Base-by-base conservation (phyloP, 2,888 invertebrate genomes). In the Mesorhabditis sp. region DNA sequence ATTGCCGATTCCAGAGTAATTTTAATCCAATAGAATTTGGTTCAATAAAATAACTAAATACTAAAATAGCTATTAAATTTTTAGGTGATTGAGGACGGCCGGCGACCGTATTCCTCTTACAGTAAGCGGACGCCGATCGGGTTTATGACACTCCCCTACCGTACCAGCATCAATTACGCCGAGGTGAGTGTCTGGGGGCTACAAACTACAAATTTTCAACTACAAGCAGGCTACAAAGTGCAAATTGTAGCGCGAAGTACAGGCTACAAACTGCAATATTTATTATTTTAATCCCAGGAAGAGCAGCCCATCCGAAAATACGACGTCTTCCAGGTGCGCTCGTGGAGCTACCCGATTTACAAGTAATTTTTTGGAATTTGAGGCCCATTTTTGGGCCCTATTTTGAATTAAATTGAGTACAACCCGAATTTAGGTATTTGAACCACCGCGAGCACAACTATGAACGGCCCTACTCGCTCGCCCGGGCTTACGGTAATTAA, bases 301-400 rank as follows among this genome's bases (percentile, higher is more conserved):
- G 75, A 75, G 45, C 66, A 82, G 70, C 83, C 83, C 13, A 76
- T 84, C 70, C 78, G 84, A 7, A 84, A 84, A 72, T 84, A 84
- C 71, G 84, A 84, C 70, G 82, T 85, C 5, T 84, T 84, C 73
- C 82, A 83, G 58, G 71, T 84, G 62, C 76, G 84, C 50, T 83
- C 84, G 5, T 84, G 84, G 84, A 81, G 83, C 44, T 84, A 84
- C 71, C 83, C 84, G 13, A 83, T 84, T 65, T 82, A 84, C 73
- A 84, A 84, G 83, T 83, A 62, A 66, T 76, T 70, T 62, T 61
- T 42, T 62, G 67, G 45, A 41, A 67, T 13, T 10, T 64, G 5
- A 45, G 15, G 61, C 66, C 4, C 15, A 67, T 28, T 67, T n/a
- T 45, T 41, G 43, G 13, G 43, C 13, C 5, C 68, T 69, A 58